A percentile compares a stretch with the other conserved stretches of the same genome.
These are phyloP conservation scores for Cyphotilapia sp. DNA, from an alignment of 2,113 vertebrate genomes.

Conservation along the genomic window DNA sequence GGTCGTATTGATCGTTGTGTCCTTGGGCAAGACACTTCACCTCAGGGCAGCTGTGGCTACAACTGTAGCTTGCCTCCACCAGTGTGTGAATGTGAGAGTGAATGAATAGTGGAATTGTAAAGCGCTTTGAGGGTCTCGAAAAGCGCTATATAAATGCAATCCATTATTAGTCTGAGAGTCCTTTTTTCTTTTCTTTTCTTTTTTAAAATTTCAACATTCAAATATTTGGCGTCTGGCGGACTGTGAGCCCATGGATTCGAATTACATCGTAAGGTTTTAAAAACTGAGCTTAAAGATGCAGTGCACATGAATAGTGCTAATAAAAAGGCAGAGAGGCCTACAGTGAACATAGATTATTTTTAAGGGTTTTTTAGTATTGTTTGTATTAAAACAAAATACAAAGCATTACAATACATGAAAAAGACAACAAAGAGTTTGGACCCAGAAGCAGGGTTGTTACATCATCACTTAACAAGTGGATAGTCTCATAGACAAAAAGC, in stretches of 20 bases:
- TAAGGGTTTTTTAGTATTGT: not conserved
- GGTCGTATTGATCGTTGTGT: not conserved
- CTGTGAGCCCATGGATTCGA: not conserved
- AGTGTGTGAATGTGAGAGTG: not conserved
- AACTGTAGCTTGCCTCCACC: not conserved
- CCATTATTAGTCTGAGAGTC: not conserved
- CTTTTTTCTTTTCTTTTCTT: not conserved
- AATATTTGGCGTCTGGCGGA: not conserved
- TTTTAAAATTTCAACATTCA: not conserved
- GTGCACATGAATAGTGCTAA: not conserved
- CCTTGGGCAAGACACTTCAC: not conserved
- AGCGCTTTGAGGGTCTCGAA: not conserved
- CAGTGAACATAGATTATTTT: not conserved
- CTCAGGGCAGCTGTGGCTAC: not conserved
- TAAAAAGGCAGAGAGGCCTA: not conserved
- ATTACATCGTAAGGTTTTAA: not conserved
- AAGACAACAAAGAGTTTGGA: not conserved
- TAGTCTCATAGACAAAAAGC: not conserved
- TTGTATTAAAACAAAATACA: not conserved
- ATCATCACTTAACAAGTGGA: not conserved
- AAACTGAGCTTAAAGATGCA: not conserved
- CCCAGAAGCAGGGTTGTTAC: not conserved
- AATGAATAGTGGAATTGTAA: not conserved
- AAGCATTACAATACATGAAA: not conserved
- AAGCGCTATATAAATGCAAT: not conserved